These are phyloP conservation scores for Nymphicus hollandicus DNA, from an alignment of 2,113 vertebrate species.

Conservation along the genomic window DNA sequence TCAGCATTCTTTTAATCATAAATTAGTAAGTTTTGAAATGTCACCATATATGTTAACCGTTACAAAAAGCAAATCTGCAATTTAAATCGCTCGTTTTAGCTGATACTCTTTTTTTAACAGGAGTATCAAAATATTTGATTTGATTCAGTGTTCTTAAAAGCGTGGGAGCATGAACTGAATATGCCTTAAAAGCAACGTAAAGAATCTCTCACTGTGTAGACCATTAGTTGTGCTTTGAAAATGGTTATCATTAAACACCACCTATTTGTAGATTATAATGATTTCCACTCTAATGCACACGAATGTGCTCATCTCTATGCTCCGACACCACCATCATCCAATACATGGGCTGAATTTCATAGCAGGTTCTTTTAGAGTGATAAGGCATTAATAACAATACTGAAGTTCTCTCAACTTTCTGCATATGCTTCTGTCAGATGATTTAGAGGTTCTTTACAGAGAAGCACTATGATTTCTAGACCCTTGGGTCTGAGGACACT, in stretches of 20 bases:
- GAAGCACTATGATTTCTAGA: not conserved
- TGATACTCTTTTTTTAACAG: not conserved
- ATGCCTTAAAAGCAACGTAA: not conserved
- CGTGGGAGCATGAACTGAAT: not conserved
- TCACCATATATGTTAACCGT: not conserved
- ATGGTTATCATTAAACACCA: not conserved
- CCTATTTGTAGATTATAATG: not conserved
- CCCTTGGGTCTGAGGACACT: not conserved
- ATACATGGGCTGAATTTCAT: fast-evolving
- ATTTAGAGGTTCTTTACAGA: not conserved
- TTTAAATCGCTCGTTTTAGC: not conserved
- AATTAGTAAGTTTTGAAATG: conserved; percentile 39
- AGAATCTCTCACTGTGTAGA: not conserved
- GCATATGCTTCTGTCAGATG: not conserved
- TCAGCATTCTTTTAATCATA: conserved; percentile 4
- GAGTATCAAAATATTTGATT: conserved; percentile 16
- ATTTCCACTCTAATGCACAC: not conserved
- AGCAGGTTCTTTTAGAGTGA: not conserved
- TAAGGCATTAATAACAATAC: not conserved
- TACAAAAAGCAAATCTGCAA: conserved; percentile 5
- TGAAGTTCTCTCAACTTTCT: not conserved
- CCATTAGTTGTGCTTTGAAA: not conserved
- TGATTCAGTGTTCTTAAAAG: conserved; percentile 26
- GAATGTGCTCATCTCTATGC: not conserved
- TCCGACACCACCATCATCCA: not conserved